phyloP scores from a whole-genome alignment of 2,888 invertebrate genomes.

The Latrodectus hesperus region DNA sequence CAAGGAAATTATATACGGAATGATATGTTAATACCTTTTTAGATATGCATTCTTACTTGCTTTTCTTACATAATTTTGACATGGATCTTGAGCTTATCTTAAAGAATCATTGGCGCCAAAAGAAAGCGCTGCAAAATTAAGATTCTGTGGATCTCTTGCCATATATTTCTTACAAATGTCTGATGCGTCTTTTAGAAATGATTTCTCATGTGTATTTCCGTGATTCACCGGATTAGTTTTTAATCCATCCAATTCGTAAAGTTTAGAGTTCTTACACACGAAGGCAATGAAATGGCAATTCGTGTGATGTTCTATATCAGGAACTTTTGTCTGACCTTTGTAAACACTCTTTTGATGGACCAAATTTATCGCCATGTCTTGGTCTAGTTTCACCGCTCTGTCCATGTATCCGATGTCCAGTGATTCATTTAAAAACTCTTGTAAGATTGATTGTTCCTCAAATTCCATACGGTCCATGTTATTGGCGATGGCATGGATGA shows the following conservation, averaged over 20 bases:
- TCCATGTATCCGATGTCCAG: neutral
- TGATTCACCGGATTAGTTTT: neutral
- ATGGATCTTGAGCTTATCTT: no score
- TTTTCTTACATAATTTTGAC: no score
- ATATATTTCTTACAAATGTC: neutral
- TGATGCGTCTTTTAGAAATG: neutral
- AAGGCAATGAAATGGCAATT: neutral
- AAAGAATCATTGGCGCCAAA: neutral
- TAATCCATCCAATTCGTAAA: neutral
- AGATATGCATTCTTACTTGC: no score
- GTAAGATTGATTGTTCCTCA: slow-evolving; percentile 77
- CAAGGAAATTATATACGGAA: no score
- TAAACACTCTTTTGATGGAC: neutral
- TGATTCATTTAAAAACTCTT: slow-evolving; percentile 83
- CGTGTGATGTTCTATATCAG: neutral
- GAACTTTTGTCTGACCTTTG: neutral
- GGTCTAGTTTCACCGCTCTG: neutral
- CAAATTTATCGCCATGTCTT: neutral
- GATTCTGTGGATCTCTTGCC: neutral
- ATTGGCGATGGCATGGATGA: slow-evolving; percentile 95
- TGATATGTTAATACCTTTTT: no score
- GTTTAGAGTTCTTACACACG: neutral
- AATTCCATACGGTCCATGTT: slow-evolving; percentile 28
- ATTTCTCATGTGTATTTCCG: neutral
- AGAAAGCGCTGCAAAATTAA: neutral